Conservation (phyloP, 2,888 invertebrate species). For the Thymelicus lineola region DNA sequence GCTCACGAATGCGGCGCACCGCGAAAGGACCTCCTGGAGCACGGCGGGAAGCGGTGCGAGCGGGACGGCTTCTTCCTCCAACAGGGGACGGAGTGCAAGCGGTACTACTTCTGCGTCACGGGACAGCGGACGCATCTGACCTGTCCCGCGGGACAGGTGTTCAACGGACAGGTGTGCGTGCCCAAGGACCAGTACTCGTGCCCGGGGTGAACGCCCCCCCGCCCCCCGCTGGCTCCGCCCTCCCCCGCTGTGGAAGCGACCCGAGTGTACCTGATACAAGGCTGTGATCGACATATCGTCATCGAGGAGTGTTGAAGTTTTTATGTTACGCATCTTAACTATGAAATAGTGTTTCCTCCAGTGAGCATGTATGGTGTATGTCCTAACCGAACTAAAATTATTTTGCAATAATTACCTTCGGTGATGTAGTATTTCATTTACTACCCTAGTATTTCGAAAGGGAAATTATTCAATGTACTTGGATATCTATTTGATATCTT, state of each 20-base stretch:
- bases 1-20: conserved; percentile 71
- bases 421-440: no score
- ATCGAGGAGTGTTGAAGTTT: conserved; percentile 2
- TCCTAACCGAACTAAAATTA: no score
- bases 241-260: conserved; percentile 25
- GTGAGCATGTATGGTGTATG: no score
- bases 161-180: conserved; percentile 86
- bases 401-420: no score
- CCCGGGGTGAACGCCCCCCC: conserved; percentile 64
- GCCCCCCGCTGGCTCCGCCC: conserved; percentile 31
- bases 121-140: conserved; percentile 79
- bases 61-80: conserved; percentile 85
- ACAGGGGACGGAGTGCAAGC: conserved; percentile 76
- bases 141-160: conserved; percentile 77
- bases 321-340: background rate
- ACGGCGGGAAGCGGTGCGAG: conserved; percentile 63
- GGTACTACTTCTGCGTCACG: conserved; percentile 85
- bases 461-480: no score
- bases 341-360: no score
- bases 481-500: no score
- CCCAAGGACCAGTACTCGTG: conserved; percentile 73
- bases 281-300: conserved; percentile 52
- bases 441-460: no score
- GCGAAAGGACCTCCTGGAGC: conserved; percentile 53
- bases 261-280: conserved; percentile 68